These are phyloP conservation scores for Sicus ferrugineus DNA, from an alignment of 2,888 invertebrate genomes.

Conservation along the genomic window DNA sequence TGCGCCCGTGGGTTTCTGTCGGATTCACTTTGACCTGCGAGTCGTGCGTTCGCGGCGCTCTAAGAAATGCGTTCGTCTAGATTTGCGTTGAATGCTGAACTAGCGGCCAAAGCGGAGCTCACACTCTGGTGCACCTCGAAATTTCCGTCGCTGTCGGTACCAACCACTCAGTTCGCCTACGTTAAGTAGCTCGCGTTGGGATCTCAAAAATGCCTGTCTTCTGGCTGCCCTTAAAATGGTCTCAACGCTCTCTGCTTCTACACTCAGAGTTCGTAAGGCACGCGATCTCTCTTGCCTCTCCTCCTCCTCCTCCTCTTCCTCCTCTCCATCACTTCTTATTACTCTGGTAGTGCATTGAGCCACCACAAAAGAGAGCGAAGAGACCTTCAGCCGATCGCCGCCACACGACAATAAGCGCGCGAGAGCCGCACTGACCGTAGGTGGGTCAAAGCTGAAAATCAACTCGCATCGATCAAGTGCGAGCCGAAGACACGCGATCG, in stretches of 20 bases:
- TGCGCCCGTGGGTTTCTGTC: neutral
- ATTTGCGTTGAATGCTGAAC: constrained; percentile 39
- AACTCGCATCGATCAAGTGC: neutral
- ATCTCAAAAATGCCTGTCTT: too few relatives aligned
- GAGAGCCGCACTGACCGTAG: neutral
- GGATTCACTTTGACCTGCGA: neutral
- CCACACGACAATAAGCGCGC: neutral
- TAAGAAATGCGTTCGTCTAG: constrained; percentile 42
- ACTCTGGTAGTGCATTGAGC: neutral
- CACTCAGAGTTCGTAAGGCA: neutral
- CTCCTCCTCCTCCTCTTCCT: neutral
- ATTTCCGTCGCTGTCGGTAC: neutral
- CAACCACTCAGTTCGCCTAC: too few relatives aligned
- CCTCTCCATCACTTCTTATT: neutral
- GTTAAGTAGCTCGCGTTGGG: too few relatives aligned
- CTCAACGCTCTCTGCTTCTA: neutral
- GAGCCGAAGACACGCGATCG: constrained; percentile 3
- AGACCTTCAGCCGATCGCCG: constrained; percentile 20
- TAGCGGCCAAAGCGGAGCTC: constrained; percentile 8
- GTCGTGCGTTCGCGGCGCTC: neutral
- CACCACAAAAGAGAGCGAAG: neutral
- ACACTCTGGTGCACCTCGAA: neutral
- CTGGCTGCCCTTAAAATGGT: constrained; percentile 4
- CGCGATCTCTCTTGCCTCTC: neutral
- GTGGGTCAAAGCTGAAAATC: neutral